phyloP scores from a whole-genome alignment of 1,140 invertebrate genomes.

The Cyclina sinensis region DNA sequence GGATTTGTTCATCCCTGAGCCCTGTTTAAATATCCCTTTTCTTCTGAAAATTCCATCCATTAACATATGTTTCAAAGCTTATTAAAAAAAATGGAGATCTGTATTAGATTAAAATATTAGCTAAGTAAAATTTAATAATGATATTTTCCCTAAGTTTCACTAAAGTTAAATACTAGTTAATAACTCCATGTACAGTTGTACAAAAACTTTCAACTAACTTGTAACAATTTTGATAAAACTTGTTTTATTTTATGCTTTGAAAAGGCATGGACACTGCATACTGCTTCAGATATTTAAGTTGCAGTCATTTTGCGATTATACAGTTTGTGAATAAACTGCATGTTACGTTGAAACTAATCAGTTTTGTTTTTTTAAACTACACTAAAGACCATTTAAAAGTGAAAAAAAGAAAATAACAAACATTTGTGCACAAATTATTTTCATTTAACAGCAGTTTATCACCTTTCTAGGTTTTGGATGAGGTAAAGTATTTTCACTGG shows the following conservation, averaged over 20 bases:
- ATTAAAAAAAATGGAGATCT: too few species aligned
- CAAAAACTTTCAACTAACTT: too few species aligned
- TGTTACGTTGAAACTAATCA: neutral
- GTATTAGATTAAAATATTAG: too few species aligned
- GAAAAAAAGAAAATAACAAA: neutral
- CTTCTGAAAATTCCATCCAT: too few species aligned
- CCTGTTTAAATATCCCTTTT: neutral
- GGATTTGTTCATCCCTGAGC: neutral
- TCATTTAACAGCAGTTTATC: neutral
- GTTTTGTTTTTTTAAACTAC: neutral
- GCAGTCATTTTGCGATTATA: neutral
- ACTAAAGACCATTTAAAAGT: neutral
- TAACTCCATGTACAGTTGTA: too few species aligned
- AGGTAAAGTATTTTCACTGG: constrained; percentile 46
- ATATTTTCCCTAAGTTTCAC: too few species aligned
- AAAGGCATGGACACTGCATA: too few species aligned
- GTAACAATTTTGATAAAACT: too few species aligned
- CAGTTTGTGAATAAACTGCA: neutral
- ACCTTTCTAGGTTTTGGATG: constrained; percentile 60
- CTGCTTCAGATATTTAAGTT: neutral
- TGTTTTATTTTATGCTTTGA: too few species aligned
- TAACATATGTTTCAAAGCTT: too few species aligned
- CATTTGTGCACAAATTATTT: neutral
- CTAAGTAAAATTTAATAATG: too few species aligned
- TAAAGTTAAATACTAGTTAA: too few species aligned